phyloP scores from a whole-genome alignment of 2,888 invertebrate genomes.

The Hirudinaria manillensis region DNA sequence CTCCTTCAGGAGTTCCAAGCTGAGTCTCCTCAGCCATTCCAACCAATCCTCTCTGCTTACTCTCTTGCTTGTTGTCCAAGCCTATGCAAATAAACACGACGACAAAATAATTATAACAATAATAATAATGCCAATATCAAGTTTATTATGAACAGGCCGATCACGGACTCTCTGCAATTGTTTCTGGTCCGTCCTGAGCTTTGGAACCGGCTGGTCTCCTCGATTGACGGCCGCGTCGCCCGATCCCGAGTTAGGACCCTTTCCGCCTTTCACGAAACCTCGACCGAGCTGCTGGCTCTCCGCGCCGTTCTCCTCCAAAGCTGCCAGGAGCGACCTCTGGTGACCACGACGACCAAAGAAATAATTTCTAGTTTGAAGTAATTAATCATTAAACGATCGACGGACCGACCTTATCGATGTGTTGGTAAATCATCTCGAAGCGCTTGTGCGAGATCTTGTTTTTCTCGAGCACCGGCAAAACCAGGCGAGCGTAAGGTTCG shows the following conservation, averaged over 20 bases:
- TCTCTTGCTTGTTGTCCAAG: constrained; percentile 54
- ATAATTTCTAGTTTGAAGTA: neutral
- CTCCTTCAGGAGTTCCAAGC: constrained; percentile 85
- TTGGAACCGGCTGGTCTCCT: too few species aligned
- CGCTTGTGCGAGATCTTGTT: constrained; percentile 60
- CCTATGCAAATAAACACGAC: constrained; percentile 30
- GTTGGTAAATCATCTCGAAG: constrained; percentile 69
- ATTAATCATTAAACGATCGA: constrained; percentile 2
- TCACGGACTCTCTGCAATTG: too few species aligned
- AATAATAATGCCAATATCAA: too few species aligned
- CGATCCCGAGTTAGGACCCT: too few species aligned
- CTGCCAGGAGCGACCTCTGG: constrained; percentile 1
- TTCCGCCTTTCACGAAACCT: too few species aligned
- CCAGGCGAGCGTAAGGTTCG: constrained; percentile 82
- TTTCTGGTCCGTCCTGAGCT: too few species aligned
- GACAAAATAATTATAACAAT: too few species aligned
- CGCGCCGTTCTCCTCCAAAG: neutral
- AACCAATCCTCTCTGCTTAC: constrained; percentile 98
- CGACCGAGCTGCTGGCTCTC: neutral
- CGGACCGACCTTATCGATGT: constrained; percentile 48
- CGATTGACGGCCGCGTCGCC: too few species aligned
- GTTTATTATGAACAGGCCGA: too few species aligned
- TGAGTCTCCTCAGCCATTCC: constrained; percentile 86
- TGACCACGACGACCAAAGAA: neutral
- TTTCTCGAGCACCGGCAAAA: constrained; percentile 65